These are phyloP conservation scores for Ceriagrion tenellum DNA, from an alignment of 2,888 invertebrate genomes.

Conservation along the genomic window DNA sequence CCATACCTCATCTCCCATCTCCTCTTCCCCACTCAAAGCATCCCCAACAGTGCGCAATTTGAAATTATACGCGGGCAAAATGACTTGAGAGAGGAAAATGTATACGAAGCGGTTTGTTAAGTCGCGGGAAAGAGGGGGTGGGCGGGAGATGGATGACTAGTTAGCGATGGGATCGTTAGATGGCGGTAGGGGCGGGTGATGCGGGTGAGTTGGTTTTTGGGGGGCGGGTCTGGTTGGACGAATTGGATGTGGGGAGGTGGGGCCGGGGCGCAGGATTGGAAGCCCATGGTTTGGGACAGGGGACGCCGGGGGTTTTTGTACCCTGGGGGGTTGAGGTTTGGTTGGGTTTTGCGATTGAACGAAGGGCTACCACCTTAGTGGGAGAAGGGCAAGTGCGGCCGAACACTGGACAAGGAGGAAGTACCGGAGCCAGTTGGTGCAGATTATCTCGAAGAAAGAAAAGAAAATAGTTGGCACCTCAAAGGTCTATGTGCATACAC, in stretches of 20 bases:
- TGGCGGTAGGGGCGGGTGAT: background rate
- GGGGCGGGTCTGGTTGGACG: background rate
- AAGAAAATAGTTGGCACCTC: too few species aligned
- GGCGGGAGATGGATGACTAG: background rate
- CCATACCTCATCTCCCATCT: background rate
- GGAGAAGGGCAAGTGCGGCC: too few species aligned
- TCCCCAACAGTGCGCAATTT: slow-evolving; percentile 36
- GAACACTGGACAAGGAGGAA: too few species aligned
- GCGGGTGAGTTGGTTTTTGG: background rate
- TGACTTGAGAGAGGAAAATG: background rate
- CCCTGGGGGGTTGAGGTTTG: background rate
- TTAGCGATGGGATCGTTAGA: background rate
- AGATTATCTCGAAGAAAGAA: too few species aligned
- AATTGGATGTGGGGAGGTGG: background rate
- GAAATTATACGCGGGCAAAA: slow-evolving; percentile 58
- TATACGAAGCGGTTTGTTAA: slow-evolving; percentile 58
- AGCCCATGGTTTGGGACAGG: background rate
- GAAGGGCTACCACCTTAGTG: background rate
- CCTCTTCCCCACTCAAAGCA: background rate
- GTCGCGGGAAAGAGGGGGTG: background rate
- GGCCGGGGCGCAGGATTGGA: background rate
- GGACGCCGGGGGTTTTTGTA: background rate
- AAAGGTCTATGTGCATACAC: too few species aligned
- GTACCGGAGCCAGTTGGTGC: too few species aligned
- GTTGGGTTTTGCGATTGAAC: background rate